These are phyloP conservation scores for Sandelia bainsii DNA, from an alignment of 2,797 vertebrate species.

Conservation along the genomic window DNA sequence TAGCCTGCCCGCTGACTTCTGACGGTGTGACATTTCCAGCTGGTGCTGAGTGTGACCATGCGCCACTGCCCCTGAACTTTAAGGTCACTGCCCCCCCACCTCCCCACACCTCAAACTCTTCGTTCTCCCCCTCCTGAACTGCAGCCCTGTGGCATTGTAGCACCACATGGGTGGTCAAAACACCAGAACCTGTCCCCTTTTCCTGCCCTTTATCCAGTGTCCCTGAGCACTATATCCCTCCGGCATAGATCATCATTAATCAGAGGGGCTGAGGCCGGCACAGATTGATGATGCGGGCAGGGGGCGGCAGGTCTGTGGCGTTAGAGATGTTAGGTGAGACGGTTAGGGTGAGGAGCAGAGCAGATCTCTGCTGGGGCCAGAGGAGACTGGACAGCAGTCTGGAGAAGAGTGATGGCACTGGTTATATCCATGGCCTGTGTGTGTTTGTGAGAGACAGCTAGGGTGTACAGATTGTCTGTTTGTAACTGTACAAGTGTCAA, in stretches of 20 bases:
- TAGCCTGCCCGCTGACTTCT: constrained; percentile 84
- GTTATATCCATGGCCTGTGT: constrained; percentile 46
- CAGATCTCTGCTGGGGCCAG: constrained; percentile 77
- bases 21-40: constrained; percentile 88
- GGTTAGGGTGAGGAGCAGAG: constrained; percentile 71
- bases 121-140: constrained; percentile 62
- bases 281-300: constrained; percentile 84
- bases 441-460: constrained; percentile 2
- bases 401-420: constrained; percentile 76
- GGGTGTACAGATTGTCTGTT: constrained; percentile 26
- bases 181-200: constrained; percentile 73
- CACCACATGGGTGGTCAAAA: constrained; percentile 69
- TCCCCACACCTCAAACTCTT: constrained; percentile 27
- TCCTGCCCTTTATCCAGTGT: constrained; percentile 64
- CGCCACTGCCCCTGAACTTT: constrained; percentile 80
- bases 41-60: constrained; percentile 79
- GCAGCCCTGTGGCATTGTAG: constrained; percentile 58
- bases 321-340: constrained; percentile 81
- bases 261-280: constrained; percentile 70
- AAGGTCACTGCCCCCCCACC: constrained; percentile 68
- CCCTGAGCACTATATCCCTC: constrained; percentile 61
- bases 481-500: constrained; percentile 31
- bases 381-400: constrained; percentile 76
- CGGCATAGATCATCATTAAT: constrained; percentile 83
- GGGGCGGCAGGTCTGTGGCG: constrained; percentile 71